phyloP scores from a whole-genome alignment of 2,113 vertebrate genomes.

The Psittacula cyanocephala region DNA sequence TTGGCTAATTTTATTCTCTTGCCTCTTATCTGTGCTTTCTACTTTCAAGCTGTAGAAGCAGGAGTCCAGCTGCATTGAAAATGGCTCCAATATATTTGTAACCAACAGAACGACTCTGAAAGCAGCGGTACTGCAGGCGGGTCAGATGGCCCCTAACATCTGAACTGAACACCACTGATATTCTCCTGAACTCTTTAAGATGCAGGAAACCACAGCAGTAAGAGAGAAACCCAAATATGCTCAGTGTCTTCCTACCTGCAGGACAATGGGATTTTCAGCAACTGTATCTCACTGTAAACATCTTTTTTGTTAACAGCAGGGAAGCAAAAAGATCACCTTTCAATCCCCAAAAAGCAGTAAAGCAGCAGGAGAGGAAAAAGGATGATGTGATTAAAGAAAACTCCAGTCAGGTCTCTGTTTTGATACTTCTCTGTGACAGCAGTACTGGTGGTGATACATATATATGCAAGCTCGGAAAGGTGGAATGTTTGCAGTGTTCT shows the following conservation, averaged over 20 bases:
- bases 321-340: not conserved
- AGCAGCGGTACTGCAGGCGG: accelerated
- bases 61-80: not conserved
- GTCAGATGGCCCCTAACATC: accelerated
- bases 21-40: not conserved
- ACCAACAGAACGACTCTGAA: not conserved
- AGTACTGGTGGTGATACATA: not conserved
- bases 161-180: not conserved
- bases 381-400: not conserved
- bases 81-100: not conserved
- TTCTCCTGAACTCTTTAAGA: not conserved
- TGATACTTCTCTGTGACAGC: not conserved
- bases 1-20: not conserved
- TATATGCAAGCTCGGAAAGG: not conserved
- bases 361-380: not conserved
- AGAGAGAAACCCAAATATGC: not conserved
- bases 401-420: not conserved
- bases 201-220: not conserved
- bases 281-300: not conserved
- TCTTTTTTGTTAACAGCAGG: not conserved
- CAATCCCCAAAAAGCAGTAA: not conserved
- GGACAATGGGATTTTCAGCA: not conserved
- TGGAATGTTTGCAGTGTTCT: not conserved
- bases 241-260: not conserved
- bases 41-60: not conserved